Evolutionary conservation across 2,797 vertebrate species (phyloP), one percentile per base, ranked within the genome.

Genomic region (Sebastes minor): DNA sequence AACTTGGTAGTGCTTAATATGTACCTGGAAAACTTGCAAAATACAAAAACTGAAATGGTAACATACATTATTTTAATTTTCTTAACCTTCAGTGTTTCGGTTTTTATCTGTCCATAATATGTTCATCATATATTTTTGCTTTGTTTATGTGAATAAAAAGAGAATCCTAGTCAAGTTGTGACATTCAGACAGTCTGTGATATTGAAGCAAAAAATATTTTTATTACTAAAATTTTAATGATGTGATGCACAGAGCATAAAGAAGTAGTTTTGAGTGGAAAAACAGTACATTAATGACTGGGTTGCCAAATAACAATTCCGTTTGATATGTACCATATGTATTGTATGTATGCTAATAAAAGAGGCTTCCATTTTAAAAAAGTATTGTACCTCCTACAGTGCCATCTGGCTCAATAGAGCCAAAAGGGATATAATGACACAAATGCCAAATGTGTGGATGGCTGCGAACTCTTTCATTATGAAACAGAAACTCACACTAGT

Each of bases 251-350:
- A 12, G 46, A 76, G 57, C 25, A 73, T 28, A 30, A 71, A 70
- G 35, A 68, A 18, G 20, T 65, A 30, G 27, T 23, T 61, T 22
- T 42, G 28, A 67, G 11, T 57, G 53, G 4, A 32, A 71, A 62
- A 69, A 67, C 30, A 18, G 20, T n/a, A 35, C n/a, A 42, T 35
- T 68, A 60, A 74, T 71, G 52, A 80, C 27, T 65, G 6, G 11
- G 22, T 69, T 67, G 20, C 66, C 16, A 56, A 52, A 20, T 81
- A 67, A 59, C 79, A 64, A 82, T 46, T 69, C 74, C 16, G 57
- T 85, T 81, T 85, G 77, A 81, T 81, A 67, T 69, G 10, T 68
- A 32, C 7, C 6, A 49, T 67, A 46, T 46, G 42, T 18, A 68
- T 28, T 61, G 74, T 66, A 62, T 62, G 27, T 53, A 42, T 71